Evolutionary conservation across 2,888 invertebrate species (phyloP), one percentile per base, ranked within the genome.

Genomic region (Halictus ligatus): DNA sequence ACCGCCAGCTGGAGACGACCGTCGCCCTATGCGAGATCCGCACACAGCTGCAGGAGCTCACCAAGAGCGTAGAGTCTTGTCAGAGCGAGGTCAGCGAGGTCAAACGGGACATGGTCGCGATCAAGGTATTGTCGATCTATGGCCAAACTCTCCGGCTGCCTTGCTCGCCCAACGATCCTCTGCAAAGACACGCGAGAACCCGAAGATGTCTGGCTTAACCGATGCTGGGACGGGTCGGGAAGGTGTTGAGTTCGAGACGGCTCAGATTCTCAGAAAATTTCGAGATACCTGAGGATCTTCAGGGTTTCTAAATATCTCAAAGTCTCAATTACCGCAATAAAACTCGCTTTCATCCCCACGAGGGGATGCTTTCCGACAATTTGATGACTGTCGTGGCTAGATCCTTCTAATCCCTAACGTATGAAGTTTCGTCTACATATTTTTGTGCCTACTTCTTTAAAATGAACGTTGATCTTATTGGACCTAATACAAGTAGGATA

Each of bases 81-180:
- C 98, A 98, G 96, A 98, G 98, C 96, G 98, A 98, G 96, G 98
- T 98, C 95, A 98, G 98, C 94, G 98, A 98, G 96, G 98, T 98
- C 92, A 98, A 98, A 96, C 97, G 98, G 94, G 98, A 98, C 96
- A 98, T 98, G 98, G 98, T 98, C 93, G 98, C 98, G 95, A 98
- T 98, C 96, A 98, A 98, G 95, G 95, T 95, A 94, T 90, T 74
- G 85, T 75, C 73, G 46, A 43, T 78, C n/a, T 75, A 74, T 15
- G 58, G 67, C 4, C 72, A 71, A 78, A 58, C 67, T 18, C 21
- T n/a, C 35, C 48, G 60, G 15, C 29, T 58, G 74, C 40, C 25
- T 54, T 78, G 46, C 76, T 50, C 60, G 72, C 35, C 8, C 29
- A 40, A 64, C 35, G 54, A 79, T 60, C 25, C 15, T 0, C n/a